Percentiles rank a stretch among this genome's conserved stretches.
Conservation (phyloP, 2,797 vertebrate genomes). For the Myotis myotis region DNA sequence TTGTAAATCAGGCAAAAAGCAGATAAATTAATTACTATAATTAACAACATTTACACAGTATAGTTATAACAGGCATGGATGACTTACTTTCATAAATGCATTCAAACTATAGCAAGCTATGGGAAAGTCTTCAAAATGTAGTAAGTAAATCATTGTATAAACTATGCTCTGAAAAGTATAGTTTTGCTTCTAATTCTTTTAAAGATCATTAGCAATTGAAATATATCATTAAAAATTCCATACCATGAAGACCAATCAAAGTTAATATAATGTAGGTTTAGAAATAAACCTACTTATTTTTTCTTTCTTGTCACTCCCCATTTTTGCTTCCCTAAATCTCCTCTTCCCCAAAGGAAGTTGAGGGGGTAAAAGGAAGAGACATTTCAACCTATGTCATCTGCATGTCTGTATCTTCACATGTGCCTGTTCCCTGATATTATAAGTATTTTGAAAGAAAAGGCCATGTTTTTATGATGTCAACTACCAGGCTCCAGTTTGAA, state of each 20-base stretch:
- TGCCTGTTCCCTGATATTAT: not conserved
- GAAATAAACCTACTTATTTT: not conserved
- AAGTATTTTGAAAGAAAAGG: not conserved
- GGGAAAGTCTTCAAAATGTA: conserved; percentile 78
- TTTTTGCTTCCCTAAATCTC: not conserved
- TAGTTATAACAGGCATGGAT: not conserved
- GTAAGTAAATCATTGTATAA: conserved; percentile 80
- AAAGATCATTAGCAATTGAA: conserved; percentile 70
- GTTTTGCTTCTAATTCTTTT: conserved; percentile 80
- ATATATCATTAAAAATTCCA: not conserved
- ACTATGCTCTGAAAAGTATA: conserved; percentile 76
- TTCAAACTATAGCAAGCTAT: not conserved
- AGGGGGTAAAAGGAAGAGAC: not conserved
- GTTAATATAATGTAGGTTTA: not conserved
- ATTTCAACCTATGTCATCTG: not conserved
- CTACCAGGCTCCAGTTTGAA: not conserved
- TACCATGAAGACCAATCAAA: not conserved
- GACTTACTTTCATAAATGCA: conserved; percentile 9
- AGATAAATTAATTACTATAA: not conserved
- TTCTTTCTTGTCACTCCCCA: not conserved
- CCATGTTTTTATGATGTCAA: not conserved
- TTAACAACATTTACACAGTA: conserved; percentile 8
- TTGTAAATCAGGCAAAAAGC: not conserved
- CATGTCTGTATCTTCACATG: not conserved
- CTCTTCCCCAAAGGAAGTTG: not conserved